Base-by-base conservation (phyloP, 2,888 invertebrate genomes). In the Cotesia congregata region DNA sequence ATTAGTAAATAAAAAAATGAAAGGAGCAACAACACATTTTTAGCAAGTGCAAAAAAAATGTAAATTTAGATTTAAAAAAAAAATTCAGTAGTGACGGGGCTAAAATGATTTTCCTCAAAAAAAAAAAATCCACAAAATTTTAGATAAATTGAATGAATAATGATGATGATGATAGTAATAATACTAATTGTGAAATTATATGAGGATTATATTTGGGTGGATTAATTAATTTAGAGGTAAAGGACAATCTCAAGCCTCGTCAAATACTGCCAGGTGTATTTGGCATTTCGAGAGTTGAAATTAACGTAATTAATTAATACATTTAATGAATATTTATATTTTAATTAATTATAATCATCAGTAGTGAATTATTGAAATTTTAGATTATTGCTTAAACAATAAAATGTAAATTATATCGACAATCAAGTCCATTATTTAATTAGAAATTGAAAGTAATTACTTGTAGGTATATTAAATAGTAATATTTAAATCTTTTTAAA, bases 191-290 rank as follows among this genome's bases (percentile, higher is more conserved):
- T 70, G 73, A 71, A 38, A 60, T 9, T 38, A 67, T 15, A 64
- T 15, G 5, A n/a, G n/a, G n/a, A 59, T 59, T 9, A 59, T 2
- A n/a, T 12, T n/a, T n/a, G 17, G 15, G 30, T 9, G 39, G 60
- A 38, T 50, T 65, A 75, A 76, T 67, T 41, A 60, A 72, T 70
- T 73, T 65, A 61, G 39, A 71, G 65, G 65, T 67, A 71, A 62
- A 7, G 83, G 89, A 89, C 89, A 89, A 89, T 89, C 89, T 87
- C 85, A 88, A 87, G 87, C 88, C 89, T 89, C 88, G 88, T 88
- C 88, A 87, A 86, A 82, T 86, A 86, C 86, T 87, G 85, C 86
- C 84, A 85, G 87, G 86, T 86, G 82, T 83, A 80, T 78, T 80
- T 83, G 85, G 84, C 84, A 84, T 87, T 88, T 85, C 85, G 84